Conservation (phyloP, 2,888 invertebrate genomes). For the Tipula vernalis region DNA sequence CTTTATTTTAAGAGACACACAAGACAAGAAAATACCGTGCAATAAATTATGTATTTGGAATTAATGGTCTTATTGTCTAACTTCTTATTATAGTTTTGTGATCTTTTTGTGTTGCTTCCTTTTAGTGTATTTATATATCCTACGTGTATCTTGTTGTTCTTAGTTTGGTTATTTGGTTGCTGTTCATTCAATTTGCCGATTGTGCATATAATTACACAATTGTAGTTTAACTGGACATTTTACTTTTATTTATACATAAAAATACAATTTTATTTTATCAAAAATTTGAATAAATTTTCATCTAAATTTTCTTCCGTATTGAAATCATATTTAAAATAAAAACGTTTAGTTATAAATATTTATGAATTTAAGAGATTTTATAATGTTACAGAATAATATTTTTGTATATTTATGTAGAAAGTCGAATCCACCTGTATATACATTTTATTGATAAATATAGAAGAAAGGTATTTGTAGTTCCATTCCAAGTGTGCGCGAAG, state of each 20-base stretch:
- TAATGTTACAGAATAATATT: background rate
- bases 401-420: background rate
- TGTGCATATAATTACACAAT: background rate
- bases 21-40: background rate
- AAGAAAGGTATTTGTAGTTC: background rate
- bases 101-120: background rate
- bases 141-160: background rate
- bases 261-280: background rate
- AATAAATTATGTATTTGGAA: constrained; percentile 4
- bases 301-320: background rate
- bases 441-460: background rate
- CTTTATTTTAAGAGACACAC: background rate
- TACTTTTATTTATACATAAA: background rate
- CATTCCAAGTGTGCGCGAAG: background rate
- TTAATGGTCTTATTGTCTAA: background rate
- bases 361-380: background rate
- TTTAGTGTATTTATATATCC: background rate
- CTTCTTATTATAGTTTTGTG: background rate
- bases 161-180: background rate
- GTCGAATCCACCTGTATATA: background rate
- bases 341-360: background rate
- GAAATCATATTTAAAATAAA: background rate
- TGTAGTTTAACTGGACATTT: background rate
- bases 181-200: background rate
- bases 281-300: background rate